These are phyloP conservation scores for Cephus rjabovi DNA, from an alignment of 2,888 invertebrate genomes.

Conservation along the genomic window DNA sequence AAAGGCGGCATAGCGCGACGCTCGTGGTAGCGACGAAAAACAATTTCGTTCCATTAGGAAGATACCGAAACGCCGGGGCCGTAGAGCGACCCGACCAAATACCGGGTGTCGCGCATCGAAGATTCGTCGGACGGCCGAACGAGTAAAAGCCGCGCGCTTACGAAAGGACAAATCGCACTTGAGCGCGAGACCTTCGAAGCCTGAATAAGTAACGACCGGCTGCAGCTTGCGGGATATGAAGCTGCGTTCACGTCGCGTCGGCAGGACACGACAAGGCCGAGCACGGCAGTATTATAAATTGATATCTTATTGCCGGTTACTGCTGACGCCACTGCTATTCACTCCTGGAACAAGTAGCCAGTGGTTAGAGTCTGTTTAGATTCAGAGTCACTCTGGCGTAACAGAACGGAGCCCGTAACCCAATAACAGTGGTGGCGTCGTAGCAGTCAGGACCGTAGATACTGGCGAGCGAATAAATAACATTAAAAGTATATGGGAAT, in stretches of 20 bases:
- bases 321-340: not conserved
- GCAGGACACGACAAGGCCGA: not conserved
- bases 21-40: constrained; percentile 31
- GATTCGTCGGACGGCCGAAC: not conserved
- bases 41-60: constrained; percentile 42
- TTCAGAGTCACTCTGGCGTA: not conserved
- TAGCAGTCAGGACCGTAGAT: not conserved
- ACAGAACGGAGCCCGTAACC: not conserved
- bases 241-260: not conserved
- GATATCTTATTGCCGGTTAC: not conserved
- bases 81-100: not conserved
- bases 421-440: not conserved
- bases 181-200: not conserved
- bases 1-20: constrained; percentile 25
- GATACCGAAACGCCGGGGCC: not conserved
- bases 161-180: not conserved
- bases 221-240: not conserved
- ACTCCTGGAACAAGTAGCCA: not conserved
- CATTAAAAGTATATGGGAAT: not conserved
- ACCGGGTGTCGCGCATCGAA: not conserved
- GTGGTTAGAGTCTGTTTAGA: not conserved
- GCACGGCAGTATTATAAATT: not conserved
- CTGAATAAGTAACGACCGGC: not conserved
- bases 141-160: not conserved
- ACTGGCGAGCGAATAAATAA: not conserved